Conservation (phyloP, 2,113 vertebrate species). For the Dromaius novaehollandiae region DNA sequence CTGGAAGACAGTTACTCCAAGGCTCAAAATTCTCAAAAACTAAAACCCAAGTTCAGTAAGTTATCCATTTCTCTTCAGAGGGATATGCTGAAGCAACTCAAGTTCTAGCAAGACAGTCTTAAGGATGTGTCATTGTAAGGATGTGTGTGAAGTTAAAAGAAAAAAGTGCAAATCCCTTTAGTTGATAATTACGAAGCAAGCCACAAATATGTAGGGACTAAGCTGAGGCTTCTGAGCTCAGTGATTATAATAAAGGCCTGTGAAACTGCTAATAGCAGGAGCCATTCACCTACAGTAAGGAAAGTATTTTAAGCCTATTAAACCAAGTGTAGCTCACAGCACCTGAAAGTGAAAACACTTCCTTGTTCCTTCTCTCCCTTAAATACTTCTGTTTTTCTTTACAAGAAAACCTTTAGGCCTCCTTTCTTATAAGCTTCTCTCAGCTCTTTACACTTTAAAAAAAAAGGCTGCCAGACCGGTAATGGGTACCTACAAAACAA, state of each 20-base stretch:
- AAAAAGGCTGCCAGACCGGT: neutral
- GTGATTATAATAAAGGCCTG: neutral
- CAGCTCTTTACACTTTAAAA: rapidly evolving
- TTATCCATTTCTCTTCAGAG: neutral
- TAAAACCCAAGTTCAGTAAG: neutral
- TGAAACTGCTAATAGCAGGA: neutral
- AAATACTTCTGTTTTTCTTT: neutral
- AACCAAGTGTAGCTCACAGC: neutral
- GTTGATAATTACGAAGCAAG: neutral
- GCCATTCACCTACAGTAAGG: neutral
- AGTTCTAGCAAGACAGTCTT: neutral
- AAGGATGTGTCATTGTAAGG: neutral
- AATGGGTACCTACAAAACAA: neutral
- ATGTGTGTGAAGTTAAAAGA: neutral
- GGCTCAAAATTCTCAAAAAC: neutral
- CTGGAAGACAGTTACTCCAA: neutral
- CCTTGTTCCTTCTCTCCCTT: neutral
- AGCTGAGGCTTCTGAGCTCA: neutral
- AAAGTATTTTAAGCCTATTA: neutral
- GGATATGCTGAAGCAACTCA: neutral
- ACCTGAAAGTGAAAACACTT: neutral
- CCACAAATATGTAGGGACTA: neutral
- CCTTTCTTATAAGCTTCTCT: neutral
- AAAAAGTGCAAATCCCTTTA: neutral
- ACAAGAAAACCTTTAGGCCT: neutral